Conservation (phyloP, 2,888 invertebrate species). For the Crepidodera aurea region DNA sequence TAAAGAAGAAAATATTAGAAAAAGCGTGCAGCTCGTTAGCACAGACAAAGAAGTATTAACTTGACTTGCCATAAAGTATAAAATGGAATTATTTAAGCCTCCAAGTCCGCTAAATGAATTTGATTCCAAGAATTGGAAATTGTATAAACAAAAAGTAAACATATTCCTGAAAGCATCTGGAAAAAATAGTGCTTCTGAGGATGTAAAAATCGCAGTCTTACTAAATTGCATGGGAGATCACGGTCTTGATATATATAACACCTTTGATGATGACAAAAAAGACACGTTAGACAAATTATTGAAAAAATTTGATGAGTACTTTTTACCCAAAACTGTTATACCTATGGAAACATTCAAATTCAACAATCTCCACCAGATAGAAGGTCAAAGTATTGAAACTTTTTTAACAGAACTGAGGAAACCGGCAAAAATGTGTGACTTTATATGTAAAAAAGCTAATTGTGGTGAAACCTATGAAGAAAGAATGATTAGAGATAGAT, state of each 20-base stretch:
- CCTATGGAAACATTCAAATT: constrained; percentile 9
- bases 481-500: constrained; percentile 18
- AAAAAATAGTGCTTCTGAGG: constrained; percentile 3
- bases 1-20: no score
- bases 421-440: background rate
- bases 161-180: constrained; percentile 20
- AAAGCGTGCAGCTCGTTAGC: no score
- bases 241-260: constrained; percentile 18
- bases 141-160: constrained; percentile 23
- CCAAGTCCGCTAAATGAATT: constrained; percentile 8
- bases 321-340: constrained; percentile 1
- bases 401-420: background rate
- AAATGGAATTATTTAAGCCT: constrained; percentile 10
- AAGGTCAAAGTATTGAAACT: background rate
- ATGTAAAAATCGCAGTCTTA: constrained; percentile 22
- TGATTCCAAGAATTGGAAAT: constrained; percentile 18
- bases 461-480: constrained; percentile 7
- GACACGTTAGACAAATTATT: background rate
- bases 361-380: background rate
- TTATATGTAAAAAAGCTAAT: background rate
- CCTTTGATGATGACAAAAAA: constrained; percentile 7
- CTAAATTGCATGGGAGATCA: constrained; percentile 18
- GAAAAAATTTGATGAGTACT: constrained; percentile 2
- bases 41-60: no score
- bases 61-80: background rate